Percentiles rank a stretch among this genome's conserved stretches.
Evolutionary conservation across 1,140 invertebrate species (phyloP).

Genomic region (Fopius arisanus): DNA sequence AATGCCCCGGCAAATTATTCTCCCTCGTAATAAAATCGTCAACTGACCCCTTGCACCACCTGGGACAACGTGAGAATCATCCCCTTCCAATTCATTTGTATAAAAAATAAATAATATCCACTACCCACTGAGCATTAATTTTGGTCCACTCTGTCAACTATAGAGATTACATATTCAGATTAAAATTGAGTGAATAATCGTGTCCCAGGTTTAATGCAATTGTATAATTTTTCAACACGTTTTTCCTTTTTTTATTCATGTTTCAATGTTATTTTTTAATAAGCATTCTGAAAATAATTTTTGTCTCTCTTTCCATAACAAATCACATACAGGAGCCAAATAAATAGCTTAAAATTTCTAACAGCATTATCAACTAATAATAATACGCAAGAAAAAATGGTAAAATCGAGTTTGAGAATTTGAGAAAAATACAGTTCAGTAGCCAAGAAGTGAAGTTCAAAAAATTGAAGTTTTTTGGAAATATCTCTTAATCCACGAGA

Average conservation of each 20-base stretch:
- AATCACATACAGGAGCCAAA: conserved; percentile 48
- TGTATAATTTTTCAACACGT: background rate
- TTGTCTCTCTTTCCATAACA: conserved; percentile 31
- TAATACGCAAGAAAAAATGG: conserved; percentile 14
- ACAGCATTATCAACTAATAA: conserved; percentile 36
- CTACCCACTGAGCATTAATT: too few relatives aligned
- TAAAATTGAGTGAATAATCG: background rate
- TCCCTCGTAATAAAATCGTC: conserved; percentile 29
- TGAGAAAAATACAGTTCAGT: background rate
- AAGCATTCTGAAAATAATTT: conserved; percentile 41
- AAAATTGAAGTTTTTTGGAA: too few relatives aligned
- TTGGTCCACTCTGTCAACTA: too few relatives aligned
- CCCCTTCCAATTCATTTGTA: conserved; percentile 11
- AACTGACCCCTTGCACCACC: conserved; percentile 3
- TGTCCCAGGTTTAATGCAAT: background rate
- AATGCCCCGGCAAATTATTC: conserved; percentile 53
- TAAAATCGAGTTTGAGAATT: background rate
- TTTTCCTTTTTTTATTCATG: background rate
- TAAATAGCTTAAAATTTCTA: conserved; percentile 50
- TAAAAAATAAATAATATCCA: conserved; percentile 9
- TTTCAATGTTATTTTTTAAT: background rate
- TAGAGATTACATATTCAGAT: too few relatives aligned
- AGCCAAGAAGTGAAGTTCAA: too few relatives aligned
- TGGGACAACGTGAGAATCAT: background rate
- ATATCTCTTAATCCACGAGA: too few relatives aligned